Evolutionary conservation across 2,113 vertebrate species (phyloP).

Genomic region (Setophaga kirtlandii): DNA sequence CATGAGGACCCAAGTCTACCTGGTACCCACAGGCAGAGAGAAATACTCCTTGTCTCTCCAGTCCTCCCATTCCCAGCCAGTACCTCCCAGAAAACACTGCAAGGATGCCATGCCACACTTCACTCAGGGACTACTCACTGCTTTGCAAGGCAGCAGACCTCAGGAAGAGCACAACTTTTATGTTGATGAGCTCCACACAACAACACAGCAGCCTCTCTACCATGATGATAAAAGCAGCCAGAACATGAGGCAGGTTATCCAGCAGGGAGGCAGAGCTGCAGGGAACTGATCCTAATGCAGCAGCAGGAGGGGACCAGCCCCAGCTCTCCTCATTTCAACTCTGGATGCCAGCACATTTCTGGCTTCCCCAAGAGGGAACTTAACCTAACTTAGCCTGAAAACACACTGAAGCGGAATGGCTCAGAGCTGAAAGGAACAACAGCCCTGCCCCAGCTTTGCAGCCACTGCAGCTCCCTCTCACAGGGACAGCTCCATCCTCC

Average conservation of each 20-base stretch:
- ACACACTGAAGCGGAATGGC: not conserved
- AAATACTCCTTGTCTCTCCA: not conserved
- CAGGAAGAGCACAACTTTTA: not conserved
- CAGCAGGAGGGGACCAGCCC: not conserved
- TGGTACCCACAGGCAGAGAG: not conserved
- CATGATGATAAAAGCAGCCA: not conserved
- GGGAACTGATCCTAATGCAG: not conserved
- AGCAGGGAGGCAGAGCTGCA: not conserved
- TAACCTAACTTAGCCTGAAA: conserved; percentile 47
- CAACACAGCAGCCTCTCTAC: not conserved
- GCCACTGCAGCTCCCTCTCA: not conserved
- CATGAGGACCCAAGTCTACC: not conserved
- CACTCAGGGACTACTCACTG: not conserved
- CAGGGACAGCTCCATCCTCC: not conserved
- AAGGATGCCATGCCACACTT: not conserved
- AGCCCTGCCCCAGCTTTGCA: not conserved
- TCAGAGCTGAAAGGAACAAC: not conserved
- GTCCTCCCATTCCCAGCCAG: not conserved
- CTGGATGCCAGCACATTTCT: not conserved
- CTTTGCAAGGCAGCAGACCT: not conserved
- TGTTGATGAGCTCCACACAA: not conserved
- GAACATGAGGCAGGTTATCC: not conserved
- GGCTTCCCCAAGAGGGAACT: conserved; percentile 29
- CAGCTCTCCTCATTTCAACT: conserved; percentile 10
- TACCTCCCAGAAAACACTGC: not conserved